Base-by-base conservation (phyloP, 2,113 vertebrate genomes). In the Lampris megalopsis region DNA sequence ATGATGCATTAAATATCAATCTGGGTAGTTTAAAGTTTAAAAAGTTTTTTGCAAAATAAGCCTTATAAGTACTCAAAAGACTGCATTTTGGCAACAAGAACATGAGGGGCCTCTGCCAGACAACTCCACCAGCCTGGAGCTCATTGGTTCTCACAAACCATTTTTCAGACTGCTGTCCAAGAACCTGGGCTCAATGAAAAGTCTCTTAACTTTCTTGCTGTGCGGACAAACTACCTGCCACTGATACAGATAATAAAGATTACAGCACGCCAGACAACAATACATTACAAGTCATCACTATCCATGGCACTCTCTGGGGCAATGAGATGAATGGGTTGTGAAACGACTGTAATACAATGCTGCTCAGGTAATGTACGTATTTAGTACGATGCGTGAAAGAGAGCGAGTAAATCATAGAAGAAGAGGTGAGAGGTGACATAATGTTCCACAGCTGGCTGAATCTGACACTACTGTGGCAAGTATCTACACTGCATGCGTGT, bases 401-500 rank as follows among this genome's bases (percentile, higher is more conserved):
- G 13, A 63, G 47, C 62, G 71, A 58, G 53, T 83, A 70, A 88
- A 61, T 76, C 59, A 74, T 66, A 62, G 75, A 82, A 75, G 73
- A 71, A 71, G 52, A 59, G 36, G 77, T 37, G 65, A 70, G 68
- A 52, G 77, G 61, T 90, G 74, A 87, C 1, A 36, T 64, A 85
- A 75, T 5, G 11, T 66, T 67, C 36, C 63, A 68, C 65, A 63
- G 65, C 79, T 49, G 42, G 79, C 54, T 77, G 52, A 86, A 67
- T 61, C 37, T 1, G 42, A 87, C 66, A 75, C 72, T 64, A 68
- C 65, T 11, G 59, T 35, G n/a, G 56, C 57, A 78, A 82, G 79
- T 73, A 73, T 84, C 68, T 80, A 67, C 49, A 70, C 41, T 47
- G 57, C 49, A 52, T 50, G 57, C 43, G 66, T 67, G 56, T 42